A percentile compares a stretch with the other conserved stretches of the same genome.
phyloP scores from a whole-genome alignment of 2,888 invertebrate species.

The Nebria salina region DNA sequence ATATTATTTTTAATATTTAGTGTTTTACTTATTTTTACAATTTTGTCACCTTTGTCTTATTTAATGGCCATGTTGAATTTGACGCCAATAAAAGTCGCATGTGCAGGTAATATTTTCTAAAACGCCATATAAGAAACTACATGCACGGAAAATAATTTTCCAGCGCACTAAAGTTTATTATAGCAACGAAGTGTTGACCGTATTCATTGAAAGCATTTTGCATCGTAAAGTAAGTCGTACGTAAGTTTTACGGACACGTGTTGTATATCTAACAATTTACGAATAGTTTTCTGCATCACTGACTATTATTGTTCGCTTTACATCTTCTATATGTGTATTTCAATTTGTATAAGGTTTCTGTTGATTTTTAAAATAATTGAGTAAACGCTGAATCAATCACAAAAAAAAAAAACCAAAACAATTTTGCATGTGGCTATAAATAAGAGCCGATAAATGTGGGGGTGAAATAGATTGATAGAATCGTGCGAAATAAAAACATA shows the following conservation, averaged over 20 bases:
- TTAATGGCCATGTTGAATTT: not conserved
- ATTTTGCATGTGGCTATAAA: constrained; percentile 7
- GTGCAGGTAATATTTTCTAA: not conserved
- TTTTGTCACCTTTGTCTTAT: not conserved
- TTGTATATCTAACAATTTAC: not conserved
- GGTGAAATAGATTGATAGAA: constrained; percentile 28
- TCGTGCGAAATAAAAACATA: constrained; percentile 24
- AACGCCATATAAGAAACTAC: not conserved
- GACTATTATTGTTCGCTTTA: not conserved
- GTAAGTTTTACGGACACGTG: not conserved
- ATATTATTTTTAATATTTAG: too few species aligned
- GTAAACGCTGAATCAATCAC: not conserved
- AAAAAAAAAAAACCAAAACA: constrained; percentile 9
- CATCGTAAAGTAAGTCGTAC: not conserved
- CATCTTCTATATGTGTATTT: not conserved
- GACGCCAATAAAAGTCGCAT: not conserved
- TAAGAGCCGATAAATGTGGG: constrained; percentile 11
- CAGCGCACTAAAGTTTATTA: not conserved
- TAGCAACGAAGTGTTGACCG: not conserved
- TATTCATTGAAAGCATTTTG: not conserved
- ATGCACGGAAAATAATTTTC: not conserved
- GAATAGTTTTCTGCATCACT: not conserved
- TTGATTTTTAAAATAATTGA: too few species aligned
- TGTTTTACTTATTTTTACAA: too few species aligned
- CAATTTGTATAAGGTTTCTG: not conserved